Evolutionary conservation across 2,888 invertebrate genomes (phyloP).

Genomic region (Proisotoma minuta): DNA sequence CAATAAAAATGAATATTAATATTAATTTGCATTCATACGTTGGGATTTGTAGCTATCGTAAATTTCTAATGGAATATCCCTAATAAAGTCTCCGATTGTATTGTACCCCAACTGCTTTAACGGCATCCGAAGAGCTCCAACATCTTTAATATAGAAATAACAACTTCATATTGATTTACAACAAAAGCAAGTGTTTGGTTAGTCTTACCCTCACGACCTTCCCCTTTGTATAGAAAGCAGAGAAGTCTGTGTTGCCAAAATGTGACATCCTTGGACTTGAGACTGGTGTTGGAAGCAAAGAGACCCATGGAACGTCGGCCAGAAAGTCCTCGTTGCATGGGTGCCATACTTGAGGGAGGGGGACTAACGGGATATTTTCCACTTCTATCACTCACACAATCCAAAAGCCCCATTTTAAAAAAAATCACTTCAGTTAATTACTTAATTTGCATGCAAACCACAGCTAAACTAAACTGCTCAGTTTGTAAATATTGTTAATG

Average conservation of each 20-base stretch:
- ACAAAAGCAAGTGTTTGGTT: not conserved
- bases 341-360: not conserved
- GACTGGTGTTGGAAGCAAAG: conserved; percentile 28
- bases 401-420: conserved; percentile 29
- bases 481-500: no score
- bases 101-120: conserved; percentile 23
- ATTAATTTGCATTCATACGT: conserved; percentile 14
- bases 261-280: conserved; percentile 28
- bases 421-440: not conserved
- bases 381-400: conserved; percentile 26
- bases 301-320: not conserved
- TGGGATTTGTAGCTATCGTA: conserved; percentile 15
- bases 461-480: no score
- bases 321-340: not conserved
- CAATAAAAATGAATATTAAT: not conserved
- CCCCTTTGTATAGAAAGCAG: conserved; percentile 21
- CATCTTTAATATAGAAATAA: conserved; percentile 14
- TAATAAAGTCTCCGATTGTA: conserved; percentile 30
- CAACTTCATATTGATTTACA: not conserved
- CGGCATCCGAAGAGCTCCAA: conserved; percentile 24
- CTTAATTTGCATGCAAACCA: not conserved
- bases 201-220: conserved; percentile 35
- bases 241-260: conserved; percentile 28
- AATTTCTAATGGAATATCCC: conserved; percentile 21
- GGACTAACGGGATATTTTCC: conserved; percentile 3